phyloP scores from a whole-genome alignment of 1,140 invertebrate species.

The Hyles vespertilio region DNA sequence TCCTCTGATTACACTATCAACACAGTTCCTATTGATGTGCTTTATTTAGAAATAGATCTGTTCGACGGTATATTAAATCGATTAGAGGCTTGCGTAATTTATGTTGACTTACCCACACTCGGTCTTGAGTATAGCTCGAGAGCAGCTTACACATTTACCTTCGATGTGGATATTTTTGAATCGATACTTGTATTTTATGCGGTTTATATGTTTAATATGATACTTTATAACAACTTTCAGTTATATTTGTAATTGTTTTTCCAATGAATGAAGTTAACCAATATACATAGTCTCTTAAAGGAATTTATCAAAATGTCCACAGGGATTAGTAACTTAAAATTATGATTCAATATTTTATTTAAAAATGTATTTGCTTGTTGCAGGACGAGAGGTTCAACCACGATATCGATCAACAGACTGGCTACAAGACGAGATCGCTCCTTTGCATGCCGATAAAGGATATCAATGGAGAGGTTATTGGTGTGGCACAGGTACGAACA shows the following conservation, averaged over 20 bases:
- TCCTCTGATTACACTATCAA: conserved; percentile 33
- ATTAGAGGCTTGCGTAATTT: conserved; percentile 11
- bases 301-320: background rate
- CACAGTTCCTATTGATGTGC: conserved; percentile 25
- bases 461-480: conserved; percentile 94
- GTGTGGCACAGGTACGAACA: conserved; percentile 88
- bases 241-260: too few species aligned
- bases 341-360: background rate
- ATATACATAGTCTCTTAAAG: too few species aligned
- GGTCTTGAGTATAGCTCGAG: too few species aligned
- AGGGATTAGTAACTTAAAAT: background rate
- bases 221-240: too few species aligned
- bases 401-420: conserved; percentile 93
- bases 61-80: conserved; percentile 3
- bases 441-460: conserved; percentile 98
- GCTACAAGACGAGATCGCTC: conserved; percentile 93
- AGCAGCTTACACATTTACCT: too few species aligned
- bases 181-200: too few species aligned
- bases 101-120: background rate
- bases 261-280: too few species aligned
- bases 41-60: conserved; percentile 17
- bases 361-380: conserved; percentile 44
- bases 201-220: too few species aligned
- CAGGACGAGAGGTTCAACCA: conserved; percentile 94
- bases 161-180: too few species aligned